phyloP scores from a whole-genome alignment of 2,888 invertebrate genomes.

The Matsumyia berberina region DNA sequence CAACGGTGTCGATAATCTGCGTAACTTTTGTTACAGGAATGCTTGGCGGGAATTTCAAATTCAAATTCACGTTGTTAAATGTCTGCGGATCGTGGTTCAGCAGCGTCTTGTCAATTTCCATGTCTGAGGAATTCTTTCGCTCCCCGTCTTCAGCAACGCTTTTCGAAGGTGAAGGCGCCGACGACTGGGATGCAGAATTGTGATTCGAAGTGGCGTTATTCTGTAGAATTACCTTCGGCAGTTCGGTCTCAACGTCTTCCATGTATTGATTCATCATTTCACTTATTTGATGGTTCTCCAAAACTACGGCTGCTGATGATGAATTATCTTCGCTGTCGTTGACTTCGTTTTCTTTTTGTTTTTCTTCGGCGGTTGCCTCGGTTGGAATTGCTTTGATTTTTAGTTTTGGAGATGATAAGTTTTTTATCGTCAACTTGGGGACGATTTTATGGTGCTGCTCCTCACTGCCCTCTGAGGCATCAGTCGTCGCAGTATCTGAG shows the following conservation, averaged over 20 bases:
- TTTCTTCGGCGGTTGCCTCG: constrained; percentile 77
- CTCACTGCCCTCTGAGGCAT: constrained; percentile 43
- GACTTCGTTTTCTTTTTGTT: constrained; percentile 60
- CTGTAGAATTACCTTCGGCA: constrained; percentile 63
- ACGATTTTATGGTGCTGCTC: constrained; percentile 78
- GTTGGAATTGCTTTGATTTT: constrained; percentile 84
- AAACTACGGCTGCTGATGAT: constrained; percentile 70
- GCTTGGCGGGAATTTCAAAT: constrained; percentile 63
- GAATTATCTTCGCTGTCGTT: constrained; percentile 68
- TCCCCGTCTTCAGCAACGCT: constrained; percentile 20
- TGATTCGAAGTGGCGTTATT: constrained; percentile 48
- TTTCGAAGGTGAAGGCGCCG: constrained; percentile 33
- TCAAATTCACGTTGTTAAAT: constrained; percentile 80
- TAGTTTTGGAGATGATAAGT: constrained; percentile 84
- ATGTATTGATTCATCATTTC: constrained; percentile 68
- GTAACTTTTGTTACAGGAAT: constrained; percentile 57
- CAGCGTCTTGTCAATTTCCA: constrained; percentile 82
- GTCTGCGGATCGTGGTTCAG: constrained; percentile 82
- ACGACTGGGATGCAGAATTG: constrained; percentile 24
- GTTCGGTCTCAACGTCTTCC: constrained; percentile 59
- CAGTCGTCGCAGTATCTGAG: constrained; percentile 54
- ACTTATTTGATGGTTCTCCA: constrained; percentile 61
- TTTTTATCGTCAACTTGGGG: constrained; percentile 84
- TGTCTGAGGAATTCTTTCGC: constrained; percentile 80
- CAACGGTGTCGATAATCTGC: constrained; percentile 81